Conservation (phyloP, 1,140 invertebrate species). For the Heliconius hewitsoni region DNA sequence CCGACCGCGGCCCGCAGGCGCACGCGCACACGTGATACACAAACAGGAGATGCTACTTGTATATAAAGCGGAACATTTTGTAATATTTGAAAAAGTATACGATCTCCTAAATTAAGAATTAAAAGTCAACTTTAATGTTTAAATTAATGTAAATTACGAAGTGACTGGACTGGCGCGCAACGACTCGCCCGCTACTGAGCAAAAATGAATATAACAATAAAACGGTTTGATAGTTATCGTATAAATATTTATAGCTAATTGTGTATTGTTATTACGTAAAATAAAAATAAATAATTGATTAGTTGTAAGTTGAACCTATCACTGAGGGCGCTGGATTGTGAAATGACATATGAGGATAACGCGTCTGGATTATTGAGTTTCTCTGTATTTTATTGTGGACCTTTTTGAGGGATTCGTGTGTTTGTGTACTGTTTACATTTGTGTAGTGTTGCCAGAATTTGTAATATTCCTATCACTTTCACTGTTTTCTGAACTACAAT, state of each 20-base stretch:
- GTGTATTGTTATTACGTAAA: constrained; percentile 81
- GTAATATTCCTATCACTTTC: background rate
- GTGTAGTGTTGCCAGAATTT: constrained; percentile 1
- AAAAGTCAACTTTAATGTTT: constrained; percentile 79
- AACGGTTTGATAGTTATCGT: constrained; percentile 77
- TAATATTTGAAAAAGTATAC: constrained; percentile 82
- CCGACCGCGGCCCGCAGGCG: constrained; percentile 27
- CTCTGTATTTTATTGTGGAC: constrained; percentile 1
- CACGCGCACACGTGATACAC: constrained; percentile 54
- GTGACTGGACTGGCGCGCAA: constrained; percentile 63
- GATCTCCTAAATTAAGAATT: constrained; percentile 81
- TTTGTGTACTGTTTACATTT: background rate
- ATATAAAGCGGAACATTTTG: constrained; percentile 78
- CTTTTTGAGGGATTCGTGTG: background rate
- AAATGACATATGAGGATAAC: constrained; percentile 35
- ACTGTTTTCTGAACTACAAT: background rate
- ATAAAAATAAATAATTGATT: constrained; percentile 79
- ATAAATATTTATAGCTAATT: constrained; percentile 82
- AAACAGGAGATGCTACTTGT: constrained; percentile 76
- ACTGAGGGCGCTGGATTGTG: constrained; percentile 65
- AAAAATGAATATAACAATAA: constrained; percentile 71
- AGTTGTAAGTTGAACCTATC: constrained; percentile 79
- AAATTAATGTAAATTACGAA: constrained; percentile 74
- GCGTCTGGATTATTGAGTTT: background rate
- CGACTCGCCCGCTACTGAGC: background rate